phyloP scores from a whole-genome alignment of 2,113 vertebrate genomes.

The Camelus bactrianus region DNA sequence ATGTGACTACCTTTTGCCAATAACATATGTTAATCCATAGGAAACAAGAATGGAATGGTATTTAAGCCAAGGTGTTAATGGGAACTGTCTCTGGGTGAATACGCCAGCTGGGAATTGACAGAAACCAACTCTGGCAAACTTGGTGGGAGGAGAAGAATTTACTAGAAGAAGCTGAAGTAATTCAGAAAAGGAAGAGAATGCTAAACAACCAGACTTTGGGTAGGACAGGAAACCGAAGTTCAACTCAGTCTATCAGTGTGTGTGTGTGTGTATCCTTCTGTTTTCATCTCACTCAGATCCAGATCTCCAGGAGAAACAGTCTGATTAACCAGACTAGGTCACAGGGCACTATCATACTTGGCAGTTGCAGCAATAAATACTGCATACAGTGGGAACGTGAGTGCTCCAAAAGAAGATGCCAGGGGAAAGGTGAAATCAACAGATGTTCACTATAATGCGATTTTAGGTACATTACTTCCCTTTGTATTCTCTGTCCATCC shows the following conservation, averaged over 20 bases:
- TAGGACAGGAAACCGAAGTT: background rate
- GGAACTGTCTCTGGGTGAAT: background rate
- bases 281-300: background rate
- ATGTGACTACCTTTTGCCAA: conserved; percentile 10
- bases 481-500: background rate
- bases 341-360: background rate
- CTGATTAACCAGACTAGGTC: background rate
- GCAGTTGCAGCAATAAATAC: too few species aligned
- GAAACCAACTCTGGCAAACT: background rate
- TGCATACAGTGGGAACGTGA: rapidly evolving
- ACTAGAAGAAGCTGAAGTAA: background rate
- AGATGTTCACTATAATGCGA: background rate
- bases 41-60: background rate
- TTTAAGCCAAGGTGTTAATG: background rate
- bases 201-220: background rate
- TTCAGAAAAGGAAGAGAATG: conserved; percentile 32
- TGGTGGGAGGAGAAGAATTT: background rate
- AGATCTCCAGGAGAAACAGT: background rate
- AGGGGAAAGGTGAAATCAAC: background rate
- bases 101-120: background rate
- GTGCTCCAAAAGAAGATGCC: background rate
- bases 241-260: background rate
- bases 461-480: background rate
- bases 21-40: background rate
- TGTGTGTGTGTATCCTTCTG: background rate